Evolutionary conservation across 2,113 vertebrate species (phyloP).

Genomic region (Zosterops japonicus): DNA sequence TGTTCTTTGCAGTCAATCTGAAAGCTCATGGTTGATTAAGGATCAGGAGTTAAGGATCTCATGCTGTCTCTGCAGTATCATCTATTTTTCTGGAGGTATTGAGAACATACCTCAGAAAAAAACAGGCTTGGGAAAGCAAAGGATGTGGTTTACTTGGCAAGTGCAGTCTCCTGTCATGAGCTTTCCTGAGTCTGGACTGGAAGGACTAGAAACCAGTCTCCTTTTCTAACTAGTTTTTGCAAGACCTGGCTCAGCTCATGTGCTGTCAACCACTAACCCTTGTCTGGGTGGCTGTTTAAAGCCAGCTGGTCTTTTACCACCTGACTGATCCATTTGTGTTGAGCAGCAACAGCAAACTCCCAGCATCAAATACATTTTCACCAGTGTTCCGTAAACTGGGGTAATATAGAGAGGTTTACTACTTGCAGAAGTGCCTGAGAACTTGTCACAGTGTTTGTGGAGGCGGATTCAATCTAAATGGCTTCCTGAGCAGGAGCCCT

Average conservation of each 20-base stretch:
- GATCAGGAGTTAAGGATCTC: not conserved
- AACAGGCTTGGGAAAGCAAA: not conserved
- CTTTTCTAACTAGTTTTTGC: not conserved
- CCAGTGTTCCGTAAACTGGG: not conserved
- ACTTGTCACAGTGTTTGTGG: not conserved
- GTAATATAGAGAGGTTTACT: not conserved
- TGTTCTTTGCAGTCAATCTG: not conserved
- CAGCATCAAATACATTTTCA: not conserved
- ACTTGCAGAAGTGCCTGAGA: not conserved
- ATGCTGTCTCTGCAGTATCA: not conserved
- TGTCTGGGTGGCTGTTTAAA: not conserved
- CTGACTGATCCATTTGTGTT: not conserved
- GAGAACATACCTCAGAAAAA: not conserved
- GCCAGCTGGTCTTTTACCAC: not conserved
- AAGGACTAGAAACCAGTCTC: not conserved
- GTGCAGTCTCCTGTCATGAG: not conserved
- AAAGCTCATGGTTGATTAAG: not conserved
- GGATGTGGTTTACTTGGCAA: not conserved
- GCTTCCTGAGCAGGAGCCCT: not conserved
- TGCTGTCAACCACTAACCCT: not conserved
- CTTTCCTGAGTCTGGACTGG: not conserved
- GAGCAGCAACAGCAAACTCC: not conserved
- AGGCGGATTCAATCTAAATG: not conserved
- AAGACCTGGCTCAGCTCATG: not conserved
- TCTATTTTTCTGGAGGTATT: not conserved